Evolutionary conservation across 2,888 invertebrate genomes (phyloP).

Genomic region (Galeopsomyia nigrocyanea): DNA sequence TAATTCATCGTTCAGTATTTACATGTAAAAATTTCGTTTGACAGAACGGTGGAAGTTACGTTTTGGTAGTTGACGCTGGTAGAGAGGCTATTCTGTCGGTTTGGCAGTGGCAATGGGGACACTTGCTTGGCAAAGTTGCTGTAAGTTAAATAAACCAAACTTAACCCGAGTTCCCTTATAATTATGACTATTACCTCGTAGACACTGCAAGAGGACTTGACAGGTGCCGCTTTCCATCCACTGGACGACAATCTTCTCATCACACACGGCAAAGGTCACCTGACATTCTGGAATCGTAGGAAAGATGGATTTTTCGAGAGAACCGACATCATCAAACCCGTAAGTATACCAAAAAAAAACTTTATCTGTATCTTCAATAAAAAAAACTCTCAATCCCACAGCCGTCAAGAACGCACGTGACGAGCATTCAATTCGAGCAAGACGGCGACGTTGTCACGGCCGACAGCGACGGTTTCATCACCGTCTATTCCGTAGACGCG

Average conservation of each 20-base stretch:
- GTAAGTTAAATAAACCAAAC: slow-evolving; percentile 75
- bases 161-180: too few species aligned
- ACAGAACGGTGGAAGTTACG: slow-evolving; percentile 91
- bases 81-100: slow-evolving; percentile 91
- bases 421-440: slow-evolving; percentile 90
- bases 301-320: slow-evolving; percentile 93
- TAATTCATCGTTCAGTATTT: not conserved
- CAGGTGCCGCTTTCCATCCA: slow-evolving; percentile 92
- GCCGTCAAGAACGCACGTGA: slow-evolving; percentile 87
- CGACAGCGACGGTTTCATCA: slow-evolving; percentile 92
- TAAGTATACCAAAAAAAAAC: slow-evolving; percentile 59
- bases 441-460: slow-evolving; percentile 94
- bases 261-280: slow-evolving; percentile 91
- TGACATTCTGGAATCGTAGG: slow-evolving; percentile 92
- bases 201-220: slow-evolving; percentile 91
- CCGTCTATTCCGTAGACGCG: slow-evolving; percentile 90
- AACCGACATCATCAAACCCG: slow-evolving; percentile 89
- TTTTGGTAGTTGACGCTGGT: slow-evolving; percentile 90
- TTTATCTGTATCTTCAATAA: too few species aligned
- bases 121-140: slow-evolving; percentile 92
- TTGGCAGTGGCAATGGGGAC: slow-evolving; percentile 97
- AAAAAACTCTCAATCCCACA: slow-evolving; percentile 63
- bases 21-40: slow-evolving; percentile 49
- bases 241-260: slow-evolving; percentile 91
- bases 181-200: slow-evolving; percentile 63